Percentiles rank a stretch among this genome's conserved stretches.
Evolutionary conservation across 2,113 vertebrate species (phyloP).

Genomic region (Martes martes): DNA sequence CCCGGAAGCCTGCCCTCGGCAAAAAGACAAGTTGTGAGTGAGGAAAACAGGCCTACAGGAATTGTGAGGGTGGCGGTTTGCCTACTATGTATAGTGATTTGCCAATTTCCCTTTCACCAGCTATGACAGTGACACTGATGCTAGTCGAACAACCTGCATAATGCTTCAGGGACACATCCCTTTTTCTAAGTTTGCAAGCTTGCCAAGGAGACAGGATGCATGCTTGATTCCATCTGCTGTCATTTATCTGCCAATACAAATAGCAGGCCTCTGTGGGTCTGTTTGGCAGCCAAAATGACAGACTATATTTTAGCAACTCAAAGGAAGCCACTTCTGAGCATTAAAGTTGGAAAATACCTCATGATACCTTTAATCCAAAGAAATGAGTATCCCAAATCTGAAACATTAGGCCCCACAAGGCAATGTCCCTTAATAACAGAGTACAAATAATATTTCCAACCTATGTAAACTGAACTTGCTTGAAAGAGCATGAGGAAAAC

Average conservation of each 20-base stretch:
- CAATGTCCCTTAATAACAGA: background rate
- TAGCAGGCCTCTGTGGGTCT: background rate
- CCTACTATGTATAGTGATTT: slow-evolving; percentile 1
- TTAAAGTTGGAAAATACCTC: background rate
- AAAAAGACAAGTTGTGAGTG: slow-evolving; percentile 30
- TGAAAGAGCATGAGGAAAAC: background rate
- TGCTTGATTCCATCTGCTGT: slow-evolving; percentile 27
- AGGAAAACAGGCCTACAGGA: background rate
- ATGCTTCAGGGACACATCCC: background rate
- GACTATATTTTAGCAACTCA: background rate
- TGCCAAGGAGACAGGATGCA: background rate
- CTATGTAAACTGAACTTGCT: background rate
- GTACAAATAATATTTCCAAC: background rate
- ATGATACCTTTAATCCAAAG: background rate
- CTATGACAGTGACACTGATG: slow-evolving; percentile 25
- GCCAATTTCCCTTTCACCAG: background rate
- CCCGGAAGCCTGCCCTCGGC: slow-evolving; percentile 35
- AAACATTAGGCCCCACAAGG: background rate
- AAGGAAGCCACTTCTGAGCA: background rate
- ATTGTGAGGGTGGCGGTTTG: slow-evolving; percentile 13
- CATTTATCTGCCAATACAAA: slow-evolving; percentile 45
- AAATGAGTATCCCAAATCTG: background rate
- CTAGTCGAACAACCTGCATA: background rate
- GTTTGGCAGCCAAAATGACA: slow-evolving; percentile 17
- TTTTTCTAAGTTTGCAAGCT: background rate